Evolutionary conservation across 2,113 vertebrate species (phyloP).

Genomic region (Gobiocypris rarus): DNA sequence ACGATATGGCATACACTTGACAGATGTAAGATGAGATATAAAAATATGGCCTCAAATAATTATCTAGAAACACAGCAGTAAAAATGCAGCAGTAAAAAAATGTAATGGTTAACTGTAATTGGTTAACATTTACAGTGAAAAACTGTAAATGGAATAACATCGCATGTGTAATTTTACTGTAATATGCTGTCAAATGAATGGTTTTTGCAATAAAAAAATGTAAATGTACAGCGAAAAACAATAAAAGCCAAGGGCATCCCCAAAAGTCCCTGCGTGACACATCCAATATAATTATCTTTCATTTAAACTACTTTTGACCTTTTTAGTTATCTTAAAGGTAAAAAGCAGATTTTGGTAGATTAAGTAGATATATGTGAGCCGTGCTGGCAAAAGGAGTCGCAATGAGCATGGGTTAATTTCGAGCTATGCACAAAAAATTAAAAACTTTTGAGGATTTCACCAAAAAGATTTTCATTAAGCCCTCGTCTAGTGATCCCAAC

Average conservation of each 20-base stretch:
- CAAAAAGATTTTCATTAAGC: too few relatives aligned
- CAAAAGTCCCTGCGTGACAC: not conserved
- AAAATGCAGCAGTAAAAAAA: not conserved
- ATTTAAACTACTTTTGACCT: not conserved
- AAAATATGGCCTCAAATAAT: not conserved
- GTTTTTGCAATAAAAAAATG: too few relatives aligned
- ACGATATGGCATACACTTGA: not conserved
- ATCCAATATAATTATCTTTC: not conserved
- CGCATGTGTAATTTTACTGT: not conserved
- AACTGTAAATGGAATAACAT: not conserved
- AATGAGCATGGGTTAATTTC: too few relatives aligned
- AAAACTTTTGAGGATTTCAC: too few relatives aligned
- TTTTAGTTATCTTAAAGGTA: not conserved
- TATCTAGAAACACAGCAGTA: not conserved
- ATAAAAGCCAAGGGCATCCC: not conserved
- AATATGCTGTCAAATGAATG: not conserved
- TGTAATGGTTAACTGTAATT: too few relatives aligned
- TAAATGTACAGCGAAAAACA: not conserved
- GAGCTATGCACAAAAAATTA: too few relatives aligned
- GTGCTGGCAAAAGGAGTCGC: too few relatives aligned
- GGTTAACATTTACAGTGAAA: not conserved
- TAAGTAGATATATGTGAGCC: too few relatives aligned
- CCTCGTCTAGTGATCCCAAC: too few relatives aligned
- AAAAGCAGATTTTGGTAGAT: too few relatives aligned
- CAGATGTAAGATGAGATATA: not conserved